Percentiles rank a stretch among this genome's conserved stretches.
Conservation (phyloP, 2,888 invertebrate genomes). For the Drosophila lacicola region DNA sequence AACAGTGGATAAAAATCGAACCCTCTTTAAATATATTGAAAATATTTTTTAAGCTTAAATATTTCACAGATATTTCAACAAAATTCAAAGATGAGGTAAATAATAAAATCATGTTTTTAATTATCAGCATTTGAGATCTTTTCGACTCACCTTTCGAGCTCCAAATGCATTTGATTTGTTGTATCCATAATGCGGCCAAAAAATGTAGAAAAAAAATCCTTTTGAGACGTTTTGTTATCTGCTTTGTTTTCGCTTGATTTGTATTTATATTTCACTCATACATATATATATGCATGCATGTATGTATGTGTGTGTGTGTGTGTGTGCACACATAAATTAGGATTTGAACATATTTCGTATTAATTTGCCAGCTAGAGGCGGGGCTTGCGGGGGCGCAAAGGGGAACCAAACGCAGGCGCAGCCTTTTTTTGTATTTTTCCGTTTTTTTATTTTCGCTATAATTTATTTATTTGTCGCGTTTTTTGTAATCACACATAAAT, state of each 20-base stretch:
- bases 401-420: conserved; percentile 27
- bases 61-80: not conserved
- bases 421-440: conserved; percentile 42
- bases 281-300: not conserved
- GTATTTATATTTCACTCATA: conserved; percentile 49
- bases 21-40: not conserved
- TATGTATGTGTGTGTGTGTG: not conserved
- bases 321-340: conserved; percentile 50
- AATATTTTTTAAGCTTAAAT: not conserved
- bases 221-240: conserved; percentile 35
- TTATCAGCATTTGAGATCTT: conserved; percentile 15
- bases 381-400: not conserved
- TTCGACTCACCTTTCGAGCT: conserved; percentile 74
- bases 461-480: conserved; percentile 48
- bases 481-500: conserved; percentile 73
- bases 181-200: conserved; percentile 66
- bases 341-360: conserved; percentile 38
- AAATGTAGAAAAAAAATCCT: conserved; percentile 28
- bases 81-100: not conserved
- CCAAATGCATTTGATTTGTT: conserved; percentile 65
- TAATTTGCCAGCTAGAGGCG: conserved; percentile 27
- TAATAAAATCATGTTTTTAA: conserved; percentile 13
- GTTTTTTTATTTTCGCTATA: conserved; percentile 29
- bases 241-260: conserved; percentile 51
- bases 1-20: not conserved